phyloP scores from a whole-genome alignment of 2,797 vertebrate genomes.

The Amniataba percoides region DNA sequence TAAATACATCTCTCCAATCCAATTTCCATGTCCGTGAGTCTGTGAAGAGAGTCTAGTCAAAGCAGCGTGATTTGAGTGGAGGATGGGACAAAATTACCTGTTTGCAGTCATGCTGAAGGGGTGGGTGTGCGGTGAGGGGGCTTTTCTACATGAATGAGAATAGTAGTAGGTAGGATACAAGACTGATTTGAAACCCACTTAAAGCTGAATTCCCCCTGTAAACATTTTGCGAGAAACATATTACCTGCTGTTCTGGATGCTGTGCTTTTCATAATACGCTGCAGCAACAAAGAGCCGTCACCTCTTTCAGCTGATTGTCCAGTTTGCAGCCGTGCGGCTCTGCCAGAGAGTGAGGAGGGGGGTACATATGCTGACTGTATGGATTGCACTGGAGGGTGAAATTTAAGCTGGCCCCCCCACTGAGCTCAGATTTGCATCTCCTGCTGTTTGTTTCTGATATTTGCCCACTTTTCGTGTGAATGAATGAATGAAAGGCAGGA shows the following conservation, averaged over 20 bases:
- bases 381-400: slow-evolving; percentile 40
- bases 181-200: slow-evolving; percentile 70
- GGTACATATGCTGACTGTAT: slow-evolving; percentile 39
- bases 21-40: slow-evolving; percentile 74
- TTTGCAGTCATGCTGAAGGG: slow-evolving; percentile 63
- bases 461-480: slow-evolving; percentile 55
- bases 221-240: slow-evolving; percentile 69
- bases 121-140: slow-evolving; percentile 32
- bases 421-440: slow-evolving; percentile 60
- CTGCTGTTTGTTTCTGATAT: slow-evolving; percentile 47
- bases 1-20: slow-evolving; percentile 76
- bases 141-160: slow-evolving; percentile 67
- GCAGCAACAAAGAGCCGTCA: slow-evolving; percentile 54
- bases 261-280: slow-evolving; percentile 63
- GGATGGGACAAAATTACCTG: slow-evolving; percentile 76
- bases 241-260: slow-evolving; percentile 66
- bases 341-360: not conserved
- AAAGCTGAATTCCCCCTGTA: slow-evolving; percentile 63
- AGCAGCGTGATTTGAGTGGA: slow-evolving; percentile 74
- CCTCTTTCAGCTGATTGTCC: slow-evolving; percentile 53
- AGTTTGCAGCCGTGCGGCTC: slow-evolving; percentile 34
- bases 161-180: slow-evolving; percentile 53
- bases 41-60: slow-evolving; percentile 71
- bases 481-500: slow-evolving; percentile 50
- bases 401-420: slow-evolving; percentile 31